Conservation (phyloP, 2,888 invertebrate species). For the Philonicus albiceps region DNA sequence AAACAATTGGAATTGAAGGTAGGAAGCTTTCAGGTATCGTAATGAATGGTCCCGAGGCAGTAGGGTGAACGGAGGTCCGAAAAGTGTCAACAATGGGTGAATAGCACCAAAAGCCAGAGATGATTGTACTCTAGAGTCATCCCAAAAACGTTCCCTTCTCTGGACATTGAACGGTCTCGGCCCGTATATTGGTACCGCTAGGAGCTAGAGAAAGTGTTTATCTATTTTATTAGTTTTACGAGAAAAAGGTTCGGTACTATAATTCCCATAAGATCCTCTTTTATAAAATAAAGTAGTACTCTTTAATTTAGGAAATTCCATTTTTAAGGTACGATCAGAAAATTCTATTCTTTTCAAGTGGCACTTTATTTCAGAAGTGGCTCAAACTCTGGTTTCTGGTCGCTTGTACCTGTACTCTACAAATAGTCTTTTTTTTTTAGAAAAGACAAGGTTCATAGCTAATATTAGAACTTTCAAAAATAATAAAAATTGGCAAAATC, state of each 20-base stretch:
- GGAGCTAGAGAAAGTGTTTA: background rate
- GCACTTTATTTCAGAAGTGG: background rate
- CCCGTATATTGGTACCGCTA: background rate
- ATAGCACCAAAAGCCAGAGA: background rate
- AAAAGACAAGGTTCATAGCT: too few relatives aligned
- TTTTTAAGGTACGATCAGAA: background rate
- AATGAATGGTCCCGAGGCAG: background rate
- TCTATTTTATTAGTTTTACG: background rate
- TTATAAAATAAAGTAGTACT: background rate
- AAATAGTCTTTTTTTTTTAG: too few relatives aligned
- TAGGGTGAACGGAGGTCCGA: background rate
- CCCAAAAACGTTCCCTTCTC: background rate
- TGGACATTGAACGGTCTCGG: background rate
- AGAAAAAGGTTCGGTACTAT: background rate
- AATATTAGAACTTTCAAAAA: too few relatives aligned
- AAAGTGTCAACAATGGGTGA: slow-evolving; percentile 15
- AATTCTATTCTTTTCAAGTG: background rate
- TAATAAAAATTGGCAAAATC: too few relatives aligned
- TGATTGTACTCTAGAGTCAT: background rate
- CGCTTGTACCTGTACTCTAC: background rate
- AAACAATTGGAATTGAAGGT: slow-evolving; percentile 20
- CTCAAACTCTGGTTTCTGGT: background rate
- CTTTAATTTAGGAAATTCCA: background rate
- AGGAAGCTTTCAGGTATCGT: slow-evolving; percentile 22
- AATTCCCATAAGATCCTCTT: background rate